phyloP scores from a whole-genome alignment of 2,797 vertebrate genomes.

The Rhinogobio ventralis region DNA sequence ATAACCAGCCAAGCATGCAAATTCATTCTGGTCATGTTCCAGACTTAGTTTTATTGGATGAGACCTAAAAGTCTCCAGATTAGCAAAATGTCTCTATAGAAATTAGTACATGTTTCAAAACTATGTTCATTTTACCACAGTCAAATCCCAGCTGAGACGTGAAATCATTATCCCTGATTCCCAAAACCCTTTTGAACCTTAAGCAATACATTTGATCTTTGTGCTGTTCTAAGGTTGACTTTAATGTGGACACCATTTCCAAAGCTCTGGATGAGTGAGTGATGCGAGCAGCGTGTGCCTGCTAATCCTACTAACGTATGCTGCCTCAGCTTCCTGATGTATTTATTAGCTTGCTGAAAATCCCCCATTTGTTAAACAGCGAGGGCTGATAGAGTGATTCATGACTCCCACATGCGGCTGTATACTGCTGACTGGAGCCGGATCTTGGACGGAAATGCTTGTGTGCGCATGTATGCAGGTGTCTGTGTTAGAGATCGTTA shows the following conservation, averaged over 20 bases:
- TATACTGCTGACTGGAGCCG: conserved; percentile 49
- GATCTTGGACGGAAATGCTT: conserved; percentile 1
- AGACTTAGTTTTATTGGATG: background rate
- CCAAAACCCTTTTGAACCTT: conserved; percentile 14
- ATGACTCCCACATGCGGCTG: conserved; percentile 51
- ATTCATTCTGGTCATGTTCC: background rate
- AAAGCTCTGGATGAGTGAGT: conserved; percentile 20
- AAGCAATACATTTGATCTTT: conserved; percentile 18
- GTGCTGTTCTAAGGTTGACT: conserved; percentile 18
- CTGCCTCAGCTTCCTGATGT: conserved; percentile 45
- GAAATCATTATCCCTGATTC: conserved; percentile 9
- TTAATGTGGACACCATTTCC: conserved; percentile 28
- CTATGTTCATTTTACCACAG: background rate
- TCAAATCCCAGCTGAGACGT: background rate
- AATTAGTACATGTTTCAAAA: conserved; percentile 1
- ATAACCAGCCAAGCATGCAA: background rate
- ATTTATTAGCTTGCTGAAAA: conserved; percentile 58
- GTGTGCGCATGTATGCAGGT: conserved; percentile 19
- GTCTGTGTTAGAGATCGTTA: conserved; percentile 9
- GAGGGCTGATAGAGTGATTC: conserved; percentile 57
- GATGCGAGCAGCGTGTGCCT: background rate
- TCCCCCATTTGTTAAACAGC: conserved; percentile 51
- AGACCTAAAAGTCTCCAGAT: background rate
- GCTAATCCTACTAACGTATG: conserved; percentile 48
- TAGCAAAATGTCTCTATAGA: background rate